Evolutionary conservation across 2,113 vertebrate species (phyloP), one percentile per base, ranked within the genome.

Genomic region (Pristiophorus japonicus): DNA sequence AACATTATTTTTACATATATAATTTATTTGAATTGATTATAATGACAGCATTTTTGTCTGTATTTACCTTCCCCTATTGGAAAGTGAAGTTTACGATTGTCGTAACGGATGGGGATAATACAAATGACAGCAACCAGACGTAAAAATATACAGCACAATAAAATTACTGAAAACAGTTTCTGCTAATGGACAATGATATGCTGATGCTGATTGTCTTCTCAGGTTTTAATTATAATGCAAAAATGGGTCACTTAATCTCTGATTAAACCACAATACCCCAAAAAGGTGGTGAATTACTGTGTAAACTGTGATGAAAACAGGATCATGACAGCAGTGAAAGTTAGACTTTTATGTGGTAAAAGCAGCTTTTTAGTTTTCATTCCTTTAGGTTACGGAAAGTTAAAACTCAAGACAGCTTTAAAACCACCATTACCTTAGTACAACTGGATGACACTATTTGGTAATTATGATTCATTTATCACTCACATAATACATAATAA

Each of bases 271-370:
- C 98, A 98, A 97, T 97, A 96, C 97, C 97, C 97, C 97, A 97
- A 96, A 96, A 85, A 45, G 55, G 73, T 81, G 75, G 47, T 62
- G 34, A 78, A 95, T 81, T 59, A 94, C 51, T 94, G 70, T 93
- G 22, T 94, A 93, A n/a, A 62, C 38, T 47, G 55, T 59, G 51
- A 45, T 92, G n/a, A n/a, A 85, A 38, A 81, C 59, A 97, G 63
- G 97, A 97, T 96, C 95, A 96, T 97, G 96, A 96, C 95, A 96
- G 95, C 96, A 97, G 96, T 97, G 97, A 98, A 98, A 98, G 97
- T 97, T 97, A 97, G 98, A 98, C 97, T 96, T 97, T 96, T 96
- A 97, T 98, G 98, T 67, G 98, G 98, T 98, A 95, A 98, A 42
- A 97, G 96, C 59, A 96, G 96, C 96, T 97, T 97, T 97, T 97